Evolutionary conservation across 1,140 invertebrate species (phyloP).

Genomic region (Latrodectus geometricus): DNA sequence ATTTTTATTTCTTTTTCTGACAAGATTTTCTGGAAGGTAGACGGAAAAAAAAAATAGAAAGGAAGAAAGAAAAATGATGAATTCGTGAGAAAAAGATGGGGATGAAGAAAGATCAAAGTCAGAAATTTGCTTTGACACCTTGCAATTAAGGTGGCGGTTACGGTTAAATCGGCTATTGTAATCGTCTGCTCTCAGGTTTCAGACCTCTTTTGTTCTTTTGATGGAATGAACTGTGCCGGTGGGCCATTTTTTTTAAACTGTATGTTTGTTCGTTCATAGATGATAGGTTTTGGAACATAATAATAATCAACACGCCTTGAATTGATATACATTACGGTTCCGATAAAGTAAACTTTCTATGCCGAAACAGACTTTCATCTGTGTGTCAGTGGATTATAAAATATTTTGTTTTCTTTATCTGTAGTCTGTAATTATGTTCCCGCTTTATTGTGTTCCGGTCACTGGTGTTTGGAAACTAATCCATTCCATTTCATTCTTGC

Average conservation of each 20-base stretch:
- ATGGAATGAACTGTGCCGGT: conserved; percentile 25
- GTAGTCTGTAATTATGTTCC: neutral
- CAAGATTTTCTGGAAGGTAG: neutral
- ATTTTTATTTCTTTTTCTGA: conserved; percentile 4
- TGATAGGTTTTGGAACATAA: conserved; percentile 21
- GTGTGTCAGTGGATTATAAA: neutral
- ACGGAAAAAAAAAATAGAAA: no score
- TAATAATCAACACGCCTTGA: conserved; percentile 6
- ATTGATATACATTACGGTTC: neutral
- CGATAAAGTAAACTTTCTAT: neutral
- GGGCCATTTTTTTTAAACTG: neutral
- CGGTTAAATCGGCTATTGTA: conserved; percentile 33
- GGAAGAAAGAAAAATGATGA: conserved; percentile 36
- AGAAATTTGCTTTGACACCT: conserved; percentile 29
- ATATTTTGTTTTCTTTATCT: neutral
- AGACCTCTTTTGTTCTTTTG: conserved; percentile 24
- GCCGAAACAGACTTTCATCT: neutral
- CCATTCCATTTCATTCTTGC: no score
- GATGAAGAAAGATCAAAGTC: conserved; percentile 2
- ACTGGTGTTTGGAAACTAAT: no score
- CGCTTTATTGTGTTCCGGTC: neutral
- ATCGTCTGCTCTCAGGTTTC: conserved; percentile 25
- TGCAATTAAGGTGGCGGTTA: conserved; percentile 48
- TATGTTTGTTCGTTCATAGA: conserved; percentile 24
- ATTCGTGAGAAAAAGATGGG: conserved; percentile 30